A percentile compares a stretch with the other conserved stretches of the same genome.
phyloP scores from a whole-genome alignment of 1,140 invertebrate genomes.

The Meloidogyne exigua region DNA sequence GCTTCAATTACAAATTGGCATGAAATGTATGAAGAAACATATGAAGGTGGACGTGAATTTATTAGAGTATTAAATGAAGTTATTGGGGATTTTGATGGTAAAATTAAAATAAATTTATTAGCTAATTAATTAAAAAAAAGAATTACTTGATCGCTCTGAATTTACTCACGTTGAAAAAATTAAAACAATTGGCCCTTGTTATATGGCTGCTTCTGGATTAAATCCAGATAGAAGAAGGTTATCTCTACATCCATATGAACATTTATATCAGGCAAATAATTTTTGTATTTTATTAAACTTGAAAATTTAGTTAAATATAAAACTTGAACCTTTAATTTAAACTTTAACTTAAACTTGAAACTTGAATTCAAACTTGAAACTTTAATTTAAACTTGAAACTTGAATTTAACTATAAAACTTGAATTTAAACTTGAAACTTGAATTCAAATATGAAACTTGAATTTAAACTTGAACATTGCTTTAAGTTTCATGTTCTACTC shows the following conservation, averaged over 20 bases:
- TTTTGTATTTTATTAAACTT: not conserved
- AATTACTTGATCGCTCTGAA: slow-evolving; percentile 76
- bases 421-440: no score
- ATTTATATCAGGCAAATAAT: slow-evolving; percentile 53
- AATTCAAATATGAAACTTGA: no score
- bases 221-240: slow-evolving; percentile 64
- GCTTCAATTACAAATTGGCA: slow-evolving; percentile 84
- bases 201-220: slow-evolving; percentile 92
- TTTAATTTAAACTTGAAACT: no score
- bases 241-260: slow-evolving; percentile 60
- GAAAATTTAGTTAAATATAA: no score
- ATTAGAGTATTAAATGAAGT: slow-evolving; percentile 88
- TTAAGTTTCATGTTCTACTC: no score
- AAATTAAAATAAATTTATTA: not conserved
- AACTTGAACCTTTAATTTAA: no score
- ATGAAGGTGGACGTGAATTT: slow-evolving; percentile 79
- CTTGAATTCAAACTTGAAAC: no score
- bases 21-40: slow-evolving; percentile 77
- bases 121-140: slow-evolving; percentile 64
- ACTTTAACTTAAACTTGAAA: no score
- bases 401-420: no score
- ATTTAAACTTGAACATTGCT: no score
- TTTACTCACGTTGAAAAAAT: slow-evolving; percentile 92
- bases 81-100: slow-evolving; percentile 82
- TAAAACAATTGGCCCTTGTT: slow-evolving; percentile 93